phyloP scores from a whole-genome alignment of 1,140 invertebrate genomes.

The Stegodyphus mimosarum region DNA sequence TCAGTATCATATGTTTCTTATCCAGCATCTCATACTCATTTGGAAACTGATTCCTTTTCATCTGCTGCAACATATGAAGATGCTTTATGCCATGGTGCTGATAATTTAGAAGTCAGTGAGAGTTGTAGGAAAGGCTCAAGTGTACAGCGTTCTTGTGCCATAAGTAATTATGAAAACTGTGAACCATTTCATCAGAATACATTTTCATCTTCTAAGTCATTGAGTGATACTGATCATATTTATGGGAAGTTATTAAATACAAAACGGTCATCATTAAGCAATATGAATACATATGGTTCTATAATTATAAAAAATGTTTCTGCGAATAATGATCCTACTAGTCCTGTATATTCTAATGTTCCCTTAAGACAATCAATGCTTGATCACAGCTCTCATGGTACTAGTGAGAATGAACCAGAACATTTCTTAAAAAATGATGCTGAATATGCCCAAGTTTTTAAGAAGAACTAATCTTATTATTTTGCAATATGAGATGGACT shows the following conservation, averaged over 20 bases:
- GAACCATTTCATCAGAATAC: not conserved
- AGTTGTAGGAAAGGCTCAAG: constrained; percentile 2
- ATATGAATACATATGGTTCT: constrained; percentile 8
- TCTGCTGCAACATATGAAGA: not conserved
- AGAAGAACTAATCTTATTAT: constrained; percentile 21
- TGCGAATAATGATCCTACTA: not conserved
- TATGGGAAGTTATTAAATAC: constrained; percentile 46
- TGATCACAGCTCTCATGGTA: too few species aligned
- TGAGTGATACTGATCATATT: constrained; percentile 23
- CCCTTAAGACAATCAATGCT: not conserved
- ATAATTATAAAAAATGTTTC: not conserved
- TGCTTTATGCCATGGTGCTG: constrained; percentile 5
- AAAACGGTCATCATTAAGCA: not conserved
- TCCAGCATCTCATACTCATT: not conserved
- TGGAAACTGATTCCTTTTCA: not conserved
- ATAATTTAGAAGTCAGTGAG: constrained; percentile 21
- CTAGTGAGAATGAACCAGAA: constrained; percentile 10
- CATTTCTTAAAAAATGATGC: constrained; percentile 58
- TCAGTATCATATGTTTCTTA: not conserved
- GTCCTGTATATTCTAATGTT: constrained; percentile 37
- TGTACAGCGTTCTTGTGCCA: not conserved
- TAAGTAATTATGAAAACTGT: constrained; percentile 41
- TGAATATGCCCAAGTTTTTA: constrained; percentile 59
- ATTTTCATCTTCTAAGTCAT: not conserved
- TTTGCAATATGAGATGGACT: too few species aligned